phyloP scores from a whole-genome alignment of 2,888 invertebrate genomes.

The Bembecia ichneumoniformis region DNA sequence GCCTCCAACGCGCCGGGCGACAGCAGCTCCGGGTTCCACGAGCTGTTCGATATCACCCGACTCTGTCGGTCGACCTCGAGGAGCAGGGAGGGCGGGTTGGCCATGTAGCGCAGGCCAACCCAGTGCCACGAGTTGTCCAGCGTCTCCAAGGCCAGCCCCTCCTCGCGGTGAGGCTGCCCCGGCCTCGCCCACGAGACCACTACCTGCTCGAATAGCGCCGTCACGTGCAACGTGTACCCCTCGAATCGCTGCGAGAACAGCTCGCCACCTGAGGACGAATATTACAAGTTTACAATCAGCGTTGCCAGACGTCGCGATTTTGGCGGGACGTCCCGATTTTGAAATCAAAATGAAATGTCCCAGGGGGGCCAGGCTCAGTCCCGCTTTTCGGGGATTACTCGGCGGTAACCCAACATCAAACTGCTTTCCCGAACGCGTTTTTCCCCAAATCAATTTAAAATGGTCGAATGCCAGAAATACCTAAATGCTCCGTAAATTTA shows the following conservation, averaged over 20 bases:
- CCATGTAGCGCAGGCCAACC: conserved; percentile 75
- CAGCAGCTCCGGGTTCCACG: conserved; percentile 82
- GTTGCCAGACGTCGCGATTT: too few relatives aligned
- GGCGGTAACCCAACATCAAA: too few relatives aligned
- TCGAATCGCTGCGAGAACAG: conserved; percentile 79
- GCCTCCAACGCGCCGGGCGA: conserved; percentile 80
- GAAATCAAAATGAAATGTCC: too few relatives aligned
- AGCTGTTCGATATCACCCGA: conserved; percentile 81
- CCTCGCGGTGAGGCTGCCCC: conserved; percentile 69
- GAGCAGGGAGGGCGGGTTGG: conserved; percentile 52
- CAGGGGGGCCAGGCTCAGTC: too few relatives aligned
- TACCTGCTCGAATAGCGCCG: conserved; percentile 72
- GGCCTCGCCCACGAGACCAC: conserved; percentile 73
- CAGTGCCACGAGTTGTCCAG: conserved; percentile 88
- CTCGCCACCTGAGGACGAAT: conserved; percentile 78
- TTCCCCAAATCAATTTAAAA: too few relatives aligned
- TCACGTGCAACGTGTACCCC: conserved; percentile 74
- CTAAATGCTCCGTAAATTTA: too few relatives aligned
- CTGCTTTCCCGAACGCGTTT: too few relatives aligned
- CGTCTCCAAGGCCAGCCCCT: conserved; percentile 76
- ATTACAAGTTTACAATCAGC: too few relatives aligned
- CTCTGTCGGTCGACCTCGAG: conserved; percentile 54
- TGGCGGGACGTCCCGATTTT: conserved; percentile 9
- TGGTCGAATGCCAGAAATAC: too few relatives aligned
- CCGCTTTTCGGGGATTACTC: too few relatives aligned